Evolutionary conservation across 2,113 vertebrate genomes (phyloP).

Genomic region (Camelus dromedarius): DNA sequence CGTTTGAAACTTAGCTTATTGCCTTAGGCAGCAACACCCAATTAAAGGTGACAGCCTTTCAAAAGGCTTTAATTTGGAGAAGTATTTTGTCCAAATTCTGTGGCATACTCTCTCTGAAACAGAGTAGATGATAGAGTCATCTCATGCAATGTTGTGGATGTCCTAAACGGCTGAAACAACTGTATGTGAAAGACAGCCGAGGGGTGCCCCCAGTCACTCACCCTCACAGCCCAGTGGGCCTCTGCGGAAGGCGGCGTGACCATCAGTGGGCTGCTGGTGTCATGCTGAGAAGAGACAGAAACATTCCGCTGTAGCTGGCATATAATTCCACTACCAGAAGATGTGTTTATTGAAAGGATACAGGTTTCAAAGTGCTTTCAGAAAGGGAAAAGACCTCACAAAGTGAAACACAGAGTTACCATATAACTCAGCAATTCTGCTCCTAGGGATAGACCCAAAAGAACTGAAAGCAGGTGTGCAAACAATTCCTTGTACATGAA

Average conservation of each 20-base stretch:
- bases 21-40: neutral
- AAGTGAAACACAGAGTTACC: neutral
- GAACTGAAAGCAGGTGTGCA: neutral
- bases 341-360: no score
- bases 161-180: neutral
- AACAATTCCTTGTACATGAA: neutral
- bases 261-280: slow-evolving; percentile 94
- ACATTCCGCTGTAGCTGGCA: neutral
- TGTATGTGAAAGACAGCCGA: neutral
- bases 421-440: neutral
- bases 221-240: slow-evolving; percentile 96
- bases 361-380: neutral
- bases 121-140: neutral
- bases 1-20: neutral
- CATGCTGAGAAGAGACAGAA: slow-evolving; percentile 89
- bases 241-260: slow-evolving; percentile 86
- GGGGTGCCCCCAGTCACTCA: slow-evolving; percentile 84
- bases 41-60: neutral
- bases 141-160: neutral
- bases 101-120: neutral
- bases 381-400: neutral
- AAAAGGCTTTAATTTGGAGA: neutral
- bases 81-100: neutral
- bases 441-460: neutral
- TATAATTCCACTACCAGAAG: neutral